Conservation (phyloP, 2,888 invertebrate species). For the Phrixothrix hirtus region DNA sequence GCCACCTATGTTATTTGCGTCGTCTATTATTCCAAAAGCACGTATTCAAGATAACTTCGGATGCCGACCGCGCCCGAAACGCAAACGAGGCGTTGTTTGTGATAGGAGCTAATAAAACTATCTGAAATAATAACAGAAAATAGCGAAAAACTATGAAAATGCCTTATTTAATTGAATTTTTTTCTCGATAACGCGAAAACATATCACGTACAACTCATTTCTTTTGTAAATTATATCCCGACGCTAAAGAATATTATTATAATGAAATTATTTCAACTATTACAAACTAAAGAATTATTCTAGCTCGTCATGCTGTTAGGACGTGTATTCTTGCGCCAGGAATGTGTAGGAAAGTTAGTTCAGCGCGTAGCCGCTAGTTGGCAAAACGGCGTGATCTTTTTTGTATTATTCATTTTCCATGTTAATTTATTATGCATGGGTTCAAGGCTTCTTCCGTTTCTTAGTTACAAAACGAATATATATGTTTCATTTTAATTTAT, state of each 20-base stretch:
- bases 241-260: constrained; percentile 23
- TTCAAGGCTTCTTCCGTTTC: constrained; percentile 45
- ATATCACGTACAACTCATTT: constrained; percentile 9
- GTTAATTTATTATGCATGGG: constrained; percentile 45
- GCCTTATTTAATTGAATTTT: constrained; percentile 20
- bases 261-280: too few species aligned
- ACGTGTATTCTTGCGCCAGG: constrained; percentile 53
- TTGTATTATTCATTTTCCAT: constrained; percentile 52
- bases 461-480: too few species aligned
- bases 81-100: constrained; percentile 48
- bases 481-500: too few species aligned
- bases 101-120: constrained; percentile 48
- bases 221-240: constrained; percentile 5
- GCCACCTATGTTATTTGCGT: constrained; percentile 58
- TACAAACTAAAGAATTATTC: constrained; percentile 52
- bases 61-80: constrained; percentile 46
- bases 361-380: constrained; percentile 49
- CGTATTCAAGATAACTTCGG: constrained; percentile 53
- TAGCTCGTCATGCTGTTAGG: constrained; percentile 51
- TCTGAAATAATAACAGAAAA: constrained; percentile 42
- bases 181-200: constrained; percentile 18
- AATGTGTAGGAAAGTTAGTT: constrained; percentile 50
- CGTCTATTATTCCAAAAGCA: constrained; percentile 55
- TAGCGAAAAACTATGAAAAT: constrained; percentile 25
- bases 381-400: constrained; percentile 46